phyloP scores from a whole-genome alignment of 1,140 invertebrate species.

The Drosophila sturtevanti region DNA sequence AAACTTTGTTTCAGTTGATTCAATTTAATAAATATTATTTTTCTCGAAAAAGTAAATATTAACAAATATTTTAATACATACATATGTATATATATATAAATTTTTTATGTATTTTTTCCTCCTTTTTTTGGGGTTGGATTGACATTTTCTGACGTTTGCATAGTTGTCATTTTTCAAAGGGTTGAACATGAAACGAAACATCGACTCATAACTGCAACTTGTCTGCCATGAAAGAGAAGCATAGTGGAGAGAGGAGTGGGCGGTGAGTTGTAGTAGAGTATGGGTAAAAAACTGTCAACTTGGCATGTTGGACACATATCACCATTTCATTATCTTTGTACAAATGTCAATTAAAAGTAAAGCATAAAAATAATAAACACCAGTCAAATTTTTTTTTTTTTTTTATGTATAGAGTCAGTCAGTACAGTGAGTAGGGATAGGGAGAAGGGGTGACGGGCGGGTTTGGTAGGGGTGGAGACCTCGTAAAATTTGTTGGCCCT shows the following conservation, averaged over 20 bases:
- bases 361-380: slow-evolving; percentile 59
- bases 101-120: neutral
- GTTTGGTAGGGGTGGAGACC: slow-evolving; percentile 3
- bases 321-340: slow-evolving; percentile 63
- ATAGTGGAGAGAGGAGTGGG: neutral
- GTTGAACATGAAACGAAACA: slow-evolving; percentile 1
- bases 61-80: neutral
- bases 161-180: neutral
- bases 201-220: neutral
- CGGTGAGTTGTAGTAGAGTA: too few species aligned
- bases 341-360: slow-evolving; percentile 72
- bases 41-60: neutral
- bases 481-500: slow-evolving; percentile 39
- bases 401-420: slow-evolving; percentile 11
- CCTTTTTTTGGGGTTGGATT: too few species aligned
- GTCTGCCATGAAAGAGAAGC: neutral
- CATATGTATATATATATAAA: neutral
- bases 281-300: slow-evolving; percentile 52
- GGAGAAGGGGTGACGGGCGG: neutral
- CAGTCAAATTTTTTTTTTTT: too few species aligned
- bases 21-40: neutral
- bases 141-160: neutral
- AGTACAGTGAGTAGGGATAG: neutral
- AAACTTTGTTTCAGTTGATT: too few species aligned
- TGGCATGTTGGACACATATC: slow-evolving; percentile 62